Evolutionary conservation across 2,113 vertebrate species (phyloP), one percentile per base, ranked within the genome.

Genomic region (Aphelocoma coerulescens): DNA sequence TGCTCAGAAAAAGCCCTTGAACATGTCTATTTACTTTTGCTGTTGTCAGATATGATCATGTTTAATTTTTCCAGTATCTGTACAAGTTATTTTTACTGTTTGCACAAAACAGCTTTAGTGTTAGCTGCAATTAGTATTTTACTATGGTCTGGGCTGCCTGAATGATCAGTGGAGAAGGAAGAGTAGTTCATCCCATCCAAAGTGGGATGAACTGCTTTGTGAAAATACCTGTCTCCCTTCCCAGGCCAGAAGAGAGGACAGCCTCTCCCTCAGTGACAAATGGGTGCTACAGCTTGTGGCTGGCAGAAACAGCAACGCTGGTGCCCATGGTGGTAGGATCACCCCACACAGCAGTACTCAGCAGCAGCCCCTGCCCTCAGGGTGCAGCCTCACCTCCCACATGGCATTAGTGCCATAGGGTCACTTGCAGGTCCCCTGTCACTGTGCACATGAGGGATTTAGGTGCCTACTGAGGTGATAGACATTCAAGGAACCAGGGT

Each of bases 301-400:
- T n/a, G 11, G 43, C 39, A 85, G 79, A 28, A 67, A 35, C 62
- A 79, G 39, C 76, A 73, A 4, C 16, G 26, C 13, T 33, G 10
- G 23, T 18, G 59, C 14, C 57, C 3, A 0, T 13, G 46, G 27
- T 22, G 27, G 23, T 5, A 6, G 20, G 20, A 55, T 32, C 28
- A 51, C 7, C 37, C 51, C 21, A 27, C 1, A 3, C 2, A n/a
- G 54, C 57, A 8, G 4, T 28, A 15, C 39, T 51, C 78, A 66
- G 55, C 33, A 54, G 32, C 20, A 65, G 58, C 30, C 30, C 26
- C 48, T 83, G 51, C 19, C 57, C 62, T 62, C 0, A 1, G n/a
- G 3, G 9, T 33, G 43, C n/a, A 57, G 23, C 65, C 21, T 52
- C 27, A 3, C 33, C 3, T 21, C 32, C 23, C 0, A 0, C 0